Percentiles rank a stretch among this genome's conserved stretches.
Conservation (phyloP, 2,888 invertebrate species). For the Noctua pronuba region DNA sequence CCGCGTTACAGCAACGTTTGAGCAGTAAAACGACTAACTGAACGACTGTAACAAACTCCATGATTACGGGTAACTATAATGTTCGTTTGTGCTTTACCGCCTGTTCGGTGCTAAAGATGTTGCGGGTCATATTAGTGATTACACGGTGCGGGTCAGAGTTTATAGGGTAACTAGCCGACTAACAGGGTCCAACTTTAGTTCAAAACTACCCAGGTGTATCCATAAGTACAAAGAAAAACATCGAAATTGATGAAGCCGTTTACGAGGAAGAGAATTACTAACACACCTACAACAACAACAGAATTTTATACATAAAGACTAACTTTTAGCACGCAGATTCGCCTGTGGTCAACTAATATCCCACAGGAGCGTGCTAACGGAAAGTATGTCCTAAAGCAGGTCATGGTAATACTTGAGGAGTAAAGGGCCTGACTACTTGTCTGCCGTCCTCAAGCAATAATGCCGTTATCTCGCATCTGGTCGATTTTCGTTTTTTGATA, state of each 20-base stretch:
- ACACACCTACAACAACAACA: no score
- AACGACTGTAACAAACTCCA: conserved; percentile 66
- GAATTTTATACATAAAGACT: no score
- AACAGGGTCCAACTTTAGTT: background rate
- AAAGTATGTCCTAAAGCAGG: no score
- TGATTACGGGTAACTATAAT: conserved; percentile 57
- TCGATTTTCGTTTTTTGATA: no score
- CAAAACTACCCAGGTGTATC: background rate
- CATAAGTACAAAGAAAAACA: background rate
- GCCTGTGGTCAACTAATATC: background rate
- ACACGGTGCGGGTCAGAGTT: background rate
- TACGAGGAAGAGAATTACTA: no score
- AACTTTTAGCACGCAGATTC: background rate
- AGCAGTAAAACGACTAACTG: conserved; percentile 72
- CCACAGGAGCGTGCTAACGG: background rate
- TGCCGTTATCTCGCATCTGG: no score
- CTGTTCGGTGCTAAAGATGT: conserved; percentile 5
- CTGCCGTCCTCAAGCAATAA: no score
- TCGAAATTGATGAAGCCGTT: no score
- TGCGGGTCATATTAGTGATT: conserved; percentile 20
- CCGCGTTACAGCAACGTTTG: conserved; percentile 66
- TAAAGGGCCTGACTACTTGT: no score
- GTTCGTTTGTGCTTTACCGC: conserved; percentile 41
- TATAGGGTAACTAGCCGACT: background rate
- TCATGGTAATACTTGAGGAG: no score